Evolutionary conservation across 1,140 invertebrate species (phyloP).

Genomic region (Trichonephila clavipes): DNA sequence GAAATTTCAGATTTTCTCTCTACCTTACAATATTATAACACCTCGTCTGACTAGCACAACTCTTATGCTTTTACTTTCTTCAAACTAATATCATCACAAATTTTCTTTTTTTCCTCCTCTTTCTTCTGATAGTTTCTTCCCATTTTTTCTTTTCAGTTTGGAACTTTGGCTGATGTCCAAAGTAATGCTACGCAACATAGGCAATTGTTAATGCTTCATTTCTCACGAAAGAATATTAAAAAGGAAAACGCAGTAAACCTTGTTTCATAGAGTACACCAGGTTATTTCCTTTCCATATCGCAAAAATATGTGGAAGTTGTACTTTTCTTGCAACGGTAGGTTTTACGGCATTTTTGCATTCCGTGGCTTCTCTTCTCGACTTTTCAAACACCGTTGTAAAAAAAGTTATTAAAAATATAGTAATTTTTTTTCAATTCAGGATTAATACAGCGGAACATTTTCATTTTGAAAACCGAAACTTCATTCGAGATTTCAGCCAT

Average conservation of each 20-base stretch:
- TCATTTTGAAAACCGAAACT: neutral
- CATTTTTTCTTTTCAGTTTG: too few relatives aligned
- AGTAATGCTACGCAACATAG: neutral
- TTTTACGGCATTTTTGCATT: neutral
- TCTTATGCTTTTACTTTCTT: neutral
- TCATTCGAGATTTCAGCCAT: too few relatives aligned
- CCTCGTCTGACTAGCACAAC: neutral
- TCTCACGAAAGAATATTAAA: conserved; percentile 40
- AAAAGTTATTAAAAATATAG: neutral
- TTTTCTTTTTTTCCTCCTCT: too few relatives aligned
- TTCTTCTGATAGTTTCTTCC: neutral
- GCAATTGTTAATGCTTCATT: conserved; percentile 57
- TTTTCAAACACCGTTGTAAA: neutral
- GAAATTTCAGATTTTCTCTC: neutral
- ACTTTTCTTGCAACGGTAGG: too few relatives aligned
- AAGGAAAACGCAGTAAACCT: neutral
- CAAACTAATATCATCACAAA: too few relatives aligned
- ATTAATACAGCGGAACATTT: neutral
- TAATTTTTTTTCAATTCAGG: neutral
- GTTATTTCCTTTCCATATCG: conserved; percentile 17
- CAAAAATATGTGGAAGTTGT: neutral
- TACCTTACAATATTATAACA: neutral
- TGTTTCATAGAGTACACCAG: neutral
- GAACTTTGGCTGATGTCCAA: conserved; percentile 45
- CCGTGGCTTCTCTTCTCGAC: neutral